A percentile compares a stretch with the other conserved stretches of the same genome.
Conservation (phyloP, 2,888 invertebrate species). For the Diogma glabrata region DNA sequence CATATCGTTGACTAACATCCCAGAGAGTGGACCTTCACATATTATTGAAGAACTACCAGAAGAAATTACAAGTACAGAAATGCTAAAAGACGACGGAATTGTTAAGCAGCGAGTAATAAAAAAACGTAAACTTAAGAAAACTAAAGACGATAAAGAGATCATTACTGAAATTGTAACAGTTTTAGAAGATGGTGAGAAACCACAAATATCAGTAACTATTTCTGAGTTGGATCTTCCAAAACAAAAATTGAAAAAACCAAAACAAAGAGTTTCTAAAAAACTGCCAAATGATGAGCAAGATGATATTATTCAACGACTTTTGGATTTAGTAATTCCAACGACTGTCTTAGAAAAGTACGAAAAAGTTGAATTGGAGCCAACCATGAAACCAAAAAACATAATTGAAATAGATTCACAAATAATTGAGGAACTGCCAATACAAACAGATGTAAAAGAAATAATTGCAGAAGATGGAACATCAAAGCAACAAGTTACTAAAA, state of each 20-base stretch:
- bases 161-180: slow-evolving; percentile 28
- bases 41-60: slow-evolving; percentile 18
- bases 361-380: slow-evolving; percentile 31
- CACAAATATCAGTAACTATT: slow-evolving; percentile 26
- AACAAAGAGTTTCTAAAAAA: slow-evolving; percentile 23
- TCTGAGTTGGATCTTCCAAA: slow-evolving; percentile 19
- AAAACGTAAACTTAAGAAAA: slow-evolving; percentile 26
- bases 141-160: slow-evolving; percentile 20
- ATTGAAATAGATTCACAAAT: too few species aligned
- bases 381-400: slow-evolving; percentile 22
- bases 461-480: slow-evolving; percentile 20
- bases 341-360: slow-evolving; percentile 28
- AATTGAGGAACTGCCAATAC: slow-evolving; percentile 18
- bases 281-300: slow-evolving; percentile 30
- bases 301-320: slow-evolving; percentile 23
- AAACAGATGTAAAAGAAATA: slow-evolving; percentile 27
- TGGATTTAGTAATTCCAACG: slow-evolving; percentile 25
- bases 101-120: slow-evolving; percentile 23
- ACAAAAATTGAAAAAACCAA: slow-evolving; percentile 19
- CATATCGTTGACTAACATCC: too few species aligned
- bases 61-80: slow-evolving; percentile 26
- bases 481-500: slow-evolving; percentile 28
- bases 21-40: background rate
- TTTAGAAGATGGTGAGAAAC: slow-evolving; percentile 28
- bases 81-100: slow-evolving; percentile 27